Conservation (phyloP, 2,888 invertebrate species). For the Drosophila greeni region DNA sequence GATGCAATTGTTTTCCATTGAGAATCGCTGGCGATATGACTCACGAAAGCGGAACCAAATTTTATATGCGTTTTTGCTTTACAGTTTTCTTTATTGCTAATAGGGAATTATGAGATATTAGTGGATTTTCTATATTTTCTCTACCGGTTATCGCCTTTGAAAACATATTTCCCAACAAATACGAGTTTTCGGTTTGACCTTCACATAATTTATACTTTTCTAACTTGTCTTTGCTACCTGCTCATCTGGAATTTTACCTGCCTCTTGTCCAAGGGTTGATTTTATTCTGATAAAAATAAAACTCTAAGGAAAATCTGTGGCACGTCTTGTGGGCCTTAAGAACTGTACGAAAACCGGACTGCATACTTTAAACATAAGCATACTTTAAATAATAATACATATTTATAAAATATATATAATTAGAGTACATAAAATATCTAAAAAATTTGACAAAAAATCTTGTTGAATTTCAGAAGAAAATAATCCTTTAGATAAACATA, state of each 20-base stretch:
- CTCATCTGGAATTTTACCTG: slow-evolving; percentile 16
- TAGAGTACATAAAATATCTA: too few species aligned
- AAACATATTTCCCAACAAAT: background rate
- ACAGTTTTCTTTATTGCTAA: background rate
- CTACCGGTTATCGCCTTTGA: background rate
- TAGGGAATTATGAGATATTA: background rate
- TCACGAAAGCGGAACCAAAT: slow-evolving; percentile 38
- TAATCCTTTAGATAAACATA: background rate
- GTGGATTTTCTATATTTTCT: background rate
- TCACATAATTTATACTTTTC: background rate
- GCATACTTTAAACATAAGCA: too few species aligned
- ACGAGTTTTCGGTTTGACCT: background rate
- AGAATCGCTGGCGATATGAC: slow-evolving; percentile 19
- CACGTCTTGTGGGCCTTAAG: background rate
- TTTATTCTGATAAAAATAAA: background rate
- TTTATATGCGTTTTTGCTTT: background rate
- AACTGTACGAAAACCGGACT: background rate
- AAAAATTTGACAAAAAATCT: too few species aligned
- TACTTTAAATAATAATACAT: too few species aligned
- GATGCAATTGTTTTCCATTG: slow-evolving; percentile 44
- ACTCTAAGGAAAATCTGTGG: background rate
- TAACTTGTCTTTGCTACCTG: slow-evolving; percentile 21
- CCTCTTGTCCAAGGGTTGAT: background rate
- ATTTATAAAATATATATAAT: too few species aligned
- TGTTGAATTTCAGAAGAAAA: background rate